Evolutionary conservation across 2,113 vertebrate genomes (phyloP).

Genomic region (Narcine bancroftii): DNA sequence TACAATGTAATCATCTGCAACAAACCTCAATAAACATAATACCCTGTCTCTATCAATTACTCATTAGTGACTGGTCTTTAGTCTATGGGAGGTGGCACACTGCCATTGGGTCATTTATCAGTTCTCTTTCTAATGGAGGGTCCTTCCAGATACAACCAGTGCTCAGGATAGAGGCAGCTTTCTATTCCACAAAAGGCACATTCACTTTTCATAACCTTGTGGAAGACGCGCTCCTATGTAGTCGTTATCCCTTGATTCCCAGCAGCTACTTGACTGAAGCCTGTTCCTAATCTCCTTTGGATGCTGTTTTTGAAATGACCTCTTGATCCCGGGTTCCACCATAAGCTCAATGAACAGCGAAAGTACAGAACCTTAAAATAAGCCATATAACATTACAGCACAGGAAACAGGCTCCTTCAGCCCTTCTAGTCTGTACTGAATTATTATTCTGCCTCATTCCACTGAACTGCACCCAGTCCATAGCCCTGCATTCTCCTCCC

Average conservation of each 20-base stretch:
- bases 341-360: neutral
- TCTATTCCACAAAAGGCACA: neutral
- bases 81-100: neutral
- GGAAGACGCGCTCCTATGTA: neutral
- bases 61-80: neutral
- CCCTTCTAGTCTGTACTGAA: too few species aligned
- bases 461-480: too few species aligned
- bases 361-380: neutral
- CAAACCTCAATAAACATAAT: neutral
- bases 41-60: neutral
- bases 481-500: too few species aligned
- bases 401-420: too few species aligned
- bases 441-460: too few species aligned
- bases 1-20: neutral
- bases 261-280: neutral
- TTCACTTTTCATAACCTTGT: neutral
- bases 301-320: neutral
- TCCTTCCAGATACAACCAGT: neutral
- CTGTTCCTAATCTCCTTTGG: neutral
- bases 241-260: neutral
- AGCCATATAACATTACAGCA: too few species aligned
- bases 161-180: neutral
- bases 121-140: neutral
- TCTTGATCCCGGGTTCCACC: neutral
- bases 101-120: neutral